Evolutionary conservation across 2,113 vertebrate genomes (phyloP).

Genomic region (Grallaria varia): DNA sequence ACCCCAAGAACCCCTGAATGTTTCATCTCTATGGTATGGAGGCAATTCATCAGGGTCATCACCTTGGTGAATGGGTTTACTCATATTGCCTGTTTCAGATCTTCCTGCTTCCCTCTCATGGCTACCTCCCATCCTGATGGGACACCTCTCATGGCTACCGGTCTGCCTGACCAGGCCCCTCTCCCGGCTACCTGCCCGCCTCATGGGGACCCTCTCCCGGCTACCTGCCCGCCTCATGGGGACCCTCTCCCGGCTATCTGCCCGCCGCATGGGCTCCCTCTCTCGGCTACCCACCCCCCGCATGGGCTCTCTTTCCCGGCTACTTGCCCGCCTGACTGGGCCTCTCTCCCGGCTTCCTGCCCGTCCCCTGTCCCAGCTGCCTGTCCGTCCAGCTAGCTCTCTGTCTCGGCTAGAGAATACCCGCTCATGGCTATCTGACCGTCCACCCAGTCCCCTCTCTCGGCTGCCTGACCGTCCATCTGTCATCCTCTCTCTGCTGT

Average conservation of each 20-base stretch:
- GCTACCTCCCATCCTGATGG: conserved; percentile 66
- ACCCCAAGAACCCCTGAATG: conserved; percentile 67
- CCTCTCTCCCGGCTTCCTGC: conserved; percentile 67
- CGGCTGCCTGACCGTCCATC: conserved; percentile 69
- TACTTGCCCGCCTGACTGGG: conserved; percentile 32
- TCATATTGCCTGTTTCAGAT: conserved; percentile 59
- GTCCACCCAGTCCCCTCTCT: conserved; percentile 49
- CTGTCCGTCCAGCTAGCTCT: conserved; percentile 20
- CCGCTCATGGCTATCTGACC: conserved; percentile 70
- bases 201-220: conserved; percentile 43
- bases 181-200: conserved; percentile 62
- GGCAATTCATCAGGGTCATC: conserved; percentile 68
- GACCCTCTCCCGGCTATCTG: conserved; percentile 62
- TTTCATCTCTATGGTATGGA: conserved; percentile 71
- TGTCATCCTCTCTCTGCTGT: conserved; percentile 71
- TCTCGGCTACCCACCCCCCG: conserved; percentile 55
- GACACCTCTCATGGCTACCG: conserved; percentile 65
- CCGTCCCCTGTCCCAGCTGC: conserved; percentile 48
- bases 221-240: conserved; percentile 46
- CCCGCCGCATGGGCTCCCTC: conserved; percentile 52
- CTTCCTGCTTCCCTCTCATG: conserved; percentile 72
- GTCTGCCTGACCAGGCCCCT: conserved; percentile 53
- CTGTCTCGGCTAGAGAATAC: conserved; percentile 57
- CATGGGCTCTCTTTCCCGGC: conserved; percentile 67
- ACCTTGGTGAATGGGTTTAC: conserved; percentile 45